Base-by-base conservation (phyloP, 2,113 vertebrate species). In the Equus przewalskii region DNA sequence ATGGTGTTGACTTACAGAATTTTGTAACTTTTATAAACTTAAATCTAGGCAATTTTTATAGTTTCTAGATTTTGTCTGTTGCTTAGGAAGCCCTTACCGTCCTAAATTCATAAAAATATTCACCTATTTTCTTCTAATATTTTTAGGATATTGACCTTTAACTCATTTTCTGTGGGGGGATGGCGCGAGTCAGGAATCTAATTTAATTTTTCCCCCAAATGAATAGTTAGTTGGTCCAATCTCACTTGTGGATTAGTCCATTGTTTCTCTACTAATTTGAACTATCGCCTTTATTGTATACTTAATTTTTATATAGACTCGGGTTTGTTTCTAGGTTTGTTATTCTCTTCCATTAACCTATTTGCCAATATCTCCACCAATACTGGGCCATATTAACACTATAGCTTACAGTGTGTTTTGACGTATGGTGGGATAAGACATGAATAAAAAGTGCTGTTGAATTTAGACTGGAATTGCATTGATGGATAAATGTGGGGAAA, bases 251-350 rank as follows among this genome's bases (percentile, higher is more conserved):
- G 60, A n/a, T 60, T 36, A 67, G 36, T 67, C 19, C 70, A 30
- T 46, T 49, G 46, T 90, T 94, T 95, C 49, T 67, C 67, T 18
- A 83, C n/a, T 56, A 75, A 95, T 89, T 70, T 65, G 15, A 85
- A 72, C 30, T 24, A 65, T 28, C n/a, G 26, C 51, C 49, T 83
- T 41, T 60, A 83, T 49, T 49, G 62, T 76, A 70, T 81, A 92
- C 44, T 78, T 89, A 73, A 72, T 95, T 96, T 96, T 87, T 49
- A 92, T 88, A 83, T 64, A 54, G 51, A 62, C 49, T 95, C 24
- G 44, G 30, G 22, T 91, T 89, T 94, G 19, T 73, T 96, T 96
- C 73, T 79, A 79, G 62, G n/a, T 82, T 92, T 98, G 69, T 73
- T 86, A 73, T 89, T 92, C 64, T 87, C 11, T 64, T 62, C 6